Evolutionary conservation across 2,888 invertebrate species (phyloP).

Genomic region (Oligia fasciuncula): DNA sequence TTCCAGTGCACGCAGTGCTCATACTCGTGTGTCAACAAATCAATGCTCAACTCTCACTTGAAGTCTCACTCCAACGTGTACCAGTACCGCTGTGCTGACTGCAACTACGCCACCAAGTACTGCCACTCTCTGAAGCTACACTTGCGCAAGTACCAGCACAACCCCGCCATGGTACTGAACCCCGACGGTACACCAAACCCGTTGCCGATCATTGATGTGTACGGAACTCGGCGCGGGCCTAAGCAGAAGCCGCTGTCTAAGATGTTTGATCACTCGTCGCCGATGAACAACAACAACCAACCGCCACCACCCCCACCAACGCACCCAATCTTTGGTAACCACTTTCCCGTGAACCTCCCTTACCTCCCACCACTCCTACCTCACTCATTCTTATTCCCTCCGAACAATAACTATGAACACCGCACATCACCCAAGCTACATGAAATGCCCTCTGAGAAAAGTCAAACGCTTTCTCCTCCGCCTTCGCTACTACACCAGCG

Average conservation of each 20-base stretch:
- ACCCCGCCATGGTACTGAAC: slow-evolving; percentile 96
- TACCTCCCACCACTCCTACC: slow-evolving; percentile 87
- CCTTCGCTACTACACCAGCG: slow-evolving; percentile 84
- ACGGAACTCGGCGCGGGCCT: slow-evolving; percentile 96
- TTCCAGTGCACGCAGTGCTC: slow-evolving; percentile 97
- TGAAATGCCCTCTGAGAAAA: slow-evolving; percentile 75
- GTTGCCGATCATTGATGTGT: slow-evolving; percentile 96
- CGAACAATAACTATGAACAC: slow-evolving; percentile 85
- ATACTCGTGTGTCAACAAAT: slow-evolving; percentile 98
- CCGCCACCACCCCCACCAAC: slow-evolving; percentile 77
- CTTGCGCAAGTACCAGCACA: slow-evolving; percentile 97
- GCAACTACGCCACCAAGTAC: slow-evolving; percentile 99
- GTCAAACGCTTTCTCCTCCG: slow-evolving; percentile 74
- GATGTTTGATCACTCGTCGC: slow-evolving; percentile 80
- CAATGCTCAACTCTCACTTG: slow-evolving; percentile 99
- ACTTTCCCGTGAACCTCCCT: slow-evolving; percentile 86
- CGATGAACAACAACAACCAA: slow-evolving; percentile 73
- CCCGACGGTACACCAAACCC: slow-evolving; percentile 97
- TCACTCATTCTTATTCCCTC: slow-evolving; percentile 87
- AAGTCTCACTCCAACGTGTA: slow-evolving; percentile 98
- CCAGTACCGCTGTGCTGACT: slow-evolving; percentile 97
- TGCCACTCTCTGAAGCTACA: slow-evolving; percentile 99
- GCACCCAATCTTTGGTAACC: slow-evolving; percentile 84
- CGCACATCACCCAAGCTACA: slow-evolving; percentile 77
- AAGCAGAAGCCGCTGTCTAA: slow-evolving; percentile 90